phyloP scores from a whole-genome alignment of 2,888 invertebrate genomes.

The Himalopsyche tibetana region DNA sequence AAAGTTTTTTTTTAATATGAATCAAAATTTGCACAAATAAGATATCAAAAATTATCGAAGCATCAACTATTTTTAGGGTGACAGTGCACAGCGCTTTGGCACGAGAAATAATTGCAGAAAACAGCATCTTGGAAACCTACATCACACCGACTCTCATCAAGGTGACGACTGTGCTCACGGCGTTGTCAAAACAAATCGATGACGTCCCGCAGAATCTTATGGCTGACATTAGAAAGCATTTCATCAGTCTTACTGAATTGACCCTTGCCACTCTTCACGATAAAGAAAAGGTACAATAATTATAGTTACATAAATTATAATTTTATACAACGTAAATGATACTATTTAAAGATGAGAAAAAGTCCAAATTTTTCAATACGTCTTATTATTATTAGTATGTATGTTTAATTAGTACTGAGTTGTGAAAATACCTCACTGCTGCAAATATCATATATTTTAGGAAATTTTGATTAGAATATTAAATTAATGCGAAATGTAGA shows the following conservation, averaged over 20 bases:
- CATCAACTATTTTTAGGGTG: conserved; percentile 50
- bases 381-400: too few relatives aligned
- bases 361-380: too few relatives aligned
- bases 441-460: too few relatives aligned
- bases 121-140: conserved; percentile 72
- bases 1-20: too few relatives aligned
- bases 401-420: too few relatives aligned
- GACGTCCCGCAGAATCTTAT: conserved; percentile 68
- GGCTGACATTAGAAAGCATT: conserved; percentile 68
- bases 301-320: background rate
- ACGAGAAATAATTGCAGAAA: conserved; percentile 74
- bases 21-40: too few relatives aligned
- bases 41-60: too few relatives aligned
- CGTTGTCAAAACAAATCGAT: conserved; percentile 70
- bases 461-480: too few relatives aligned
- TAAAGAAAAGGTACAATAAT: conserved; percentile 71
- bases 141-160: conserved; percentile 71
- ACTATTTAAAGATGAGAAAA: too few relatives aligned
- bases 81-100: conserved; percentile 74
- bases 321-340: too few relatives aligned
- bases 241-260: conserved; percentile 69
- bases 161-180: conserved; percentile 69
- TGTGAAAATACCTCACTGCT: too few relatives aligned
- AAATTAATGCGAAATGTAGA: too few relatives aligned
- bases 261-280: conserved; percentile 71